Evolutionary conservation across 2,797 vertebrate species (phyloP).

Genomic region (Pangasius djambal): DNA sequence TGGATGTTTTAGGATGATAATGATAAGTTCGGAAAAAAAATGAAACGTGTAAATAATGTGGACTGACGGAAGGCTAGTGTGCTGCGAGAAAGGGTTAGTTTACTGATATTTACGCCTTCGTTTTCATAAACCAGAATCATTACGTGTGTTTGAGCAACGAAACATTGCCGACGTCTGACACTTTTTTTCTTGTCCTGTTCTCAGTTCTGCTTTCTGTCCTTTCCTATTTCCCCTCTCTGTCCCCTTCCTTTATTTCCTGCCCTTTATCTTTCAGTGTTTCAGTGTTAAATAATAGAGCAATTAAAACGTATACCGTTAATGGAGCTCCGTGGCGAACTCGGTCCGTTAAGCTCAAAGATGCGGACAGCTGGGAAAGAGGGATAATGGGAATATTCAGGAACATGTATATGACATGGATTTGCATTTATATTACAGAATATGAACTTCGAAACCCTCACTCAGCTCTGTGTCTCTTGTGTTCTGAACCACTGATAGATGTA

Average conservation of each 20-base stretch:
- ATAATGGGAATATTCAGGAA: background rate
- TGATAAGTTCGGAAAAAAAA: too few species aligned
- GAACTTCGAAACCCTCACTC: background rate
- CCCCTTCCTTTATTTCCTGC: background rate
- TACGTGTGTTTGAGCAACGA: background rate
- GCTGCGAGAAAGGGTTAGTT: too few species aligned
- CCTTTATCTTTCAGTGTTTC: background rate
- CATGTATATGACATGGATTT: constrained; percentile 4
- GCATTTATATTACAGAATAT: background rate
- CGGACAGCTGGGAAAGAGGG: background rate
- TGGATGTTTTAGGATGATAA: background rate
- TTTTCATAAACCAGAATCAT: background rate
- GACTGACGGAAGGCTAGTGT: too few species aligned
- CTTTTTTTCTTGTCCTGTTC: background rate
- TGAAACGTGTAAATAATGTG: too few species aligned
- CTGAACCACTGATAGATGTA: background rate
- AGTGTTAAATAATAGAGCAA: background rate
- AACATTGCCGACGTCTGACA: background rate
- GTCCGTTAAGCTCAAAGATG: background rate
- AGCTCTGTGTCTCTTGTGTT: background rate
- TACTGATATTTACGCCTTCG: background rate
- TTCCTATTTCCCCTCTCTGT: background rate
- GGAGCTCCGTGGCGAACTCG: background rate
- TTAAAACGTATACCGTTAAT: background rate
- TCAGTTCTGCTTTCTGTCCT: background rate